Evolutionary conservation across 2,113 vertebrate genomes (phyloP).

Genomic region (Thamnophis sirtalis): DNA sequence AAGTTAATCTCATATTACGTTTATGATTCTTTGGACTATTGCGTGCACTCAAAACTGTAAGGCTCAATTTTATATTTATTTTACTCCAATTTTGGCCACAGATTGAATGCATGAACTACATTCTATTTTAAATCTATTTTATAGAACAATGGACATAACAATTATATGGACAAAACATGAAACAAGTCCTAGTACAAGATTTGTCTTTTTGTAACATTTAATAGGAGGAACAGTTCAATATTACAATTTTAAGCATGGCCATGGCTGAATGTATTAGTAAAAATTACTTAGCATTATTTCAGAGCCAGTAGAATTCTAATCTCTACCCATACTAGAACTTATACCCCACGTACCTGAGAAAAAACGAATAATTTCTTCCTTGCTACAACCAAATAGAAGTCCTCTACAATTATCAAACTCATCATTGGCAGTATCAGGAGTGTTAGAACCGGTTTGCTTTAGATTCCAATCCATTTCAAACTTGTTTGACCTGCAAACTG

Average conservation of each 20-base stretch:
- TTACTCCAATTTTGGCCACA: constrained; percentile 22
- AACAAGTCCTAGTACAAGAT: not conserved
- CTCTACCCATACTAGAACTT: constrained; percentile 54
- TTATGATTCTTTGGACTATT: not conserved
- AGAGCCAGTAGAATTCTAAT: constrained; percentile 32
- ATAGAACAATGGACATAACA: not conserved
- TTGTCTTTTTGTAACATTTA: not conserved
- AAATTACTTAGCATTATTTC: constrained; percentile 48
- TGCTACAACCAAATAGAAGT: constrained; percentile 98
- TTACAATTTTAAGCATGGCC: constrained; percentile 26
- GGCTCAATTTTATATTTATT: not conserved
- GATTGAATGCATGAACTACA: not conserved
- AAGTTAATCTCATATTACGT: constrained; percentile 2
- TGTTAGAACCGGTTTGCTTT: constrained; percentile 98
- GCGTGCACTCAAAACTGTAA: not conserved
- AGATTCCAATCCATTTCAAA: constrained; percentile 99
- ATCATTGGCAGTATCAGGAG: constrained; percentile 93
- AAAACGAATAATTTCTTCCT: constrained; percentile 99
- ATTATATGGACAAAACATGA: not conserved
- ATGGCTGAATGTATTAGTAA: constrained; percentile 1
- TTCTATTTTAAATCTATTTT: not conserved
- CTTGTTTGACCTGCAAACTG: constrained; percentile 99
- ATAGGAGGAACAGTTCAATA: constrained; percentile 1
- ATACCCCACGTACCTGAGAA: constrained; percentile 88
- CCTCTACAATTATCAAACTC: constrained; percentile 95